A percentile compares a stretch with the other conserved stretches of the same genome.
Conservation (phyloP, 2,797 vertebrate species). For the Sebastes hubbsi region DNA sequence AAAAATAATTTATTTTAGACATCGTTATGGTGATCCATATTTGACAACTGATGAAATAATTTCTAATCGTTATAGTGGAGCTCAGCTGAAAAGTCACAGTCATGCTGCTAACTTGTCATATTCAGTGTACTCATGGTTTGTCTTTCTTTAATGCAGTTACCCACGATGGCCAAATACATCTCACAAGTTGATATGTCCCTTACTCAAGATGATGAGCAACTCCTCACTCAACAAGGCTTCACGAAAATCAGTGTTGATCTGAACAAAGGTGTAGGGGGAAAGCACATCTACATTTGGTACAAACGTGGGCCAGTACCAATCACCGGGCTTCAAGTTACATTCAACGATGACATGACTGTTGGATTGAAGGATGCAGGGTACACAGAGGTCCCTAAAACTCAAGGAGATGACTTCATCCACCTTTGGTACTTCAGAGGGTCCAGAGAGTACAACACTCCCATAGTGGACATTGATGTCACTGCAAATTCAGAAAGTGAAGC, state of each 20-base stretch:
- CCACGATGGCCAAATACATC: background rate
- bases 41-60: background rate
- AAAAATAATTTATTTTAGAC: background rate
- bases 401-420: rapidly evolving
- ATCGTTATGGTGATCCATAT: background rate
- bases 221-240: no score
- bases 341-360: rapidly evolving
- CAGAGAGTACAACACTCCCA: background rate
- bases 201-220: rapidly evolving
- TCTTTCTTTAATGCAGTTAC: background rate
- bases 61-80: background rate
- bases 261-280: background rate
- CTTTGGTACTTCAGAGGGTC: constrained; percentile 3
- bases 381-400: background rate
- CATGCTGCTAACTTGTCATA: background rate
- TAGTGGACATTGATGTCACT: background rate
- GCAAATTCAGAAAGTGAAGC: background rate
- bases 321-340: constrained; percentile 1
- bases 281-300: background rate
- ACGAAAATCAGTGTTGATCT: background rate
- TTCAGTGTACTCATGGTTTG: background rate
- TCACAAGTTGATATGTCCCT: background rate
- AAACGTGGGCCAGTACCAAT: background rate
- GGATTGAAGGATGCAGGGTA: background rate
- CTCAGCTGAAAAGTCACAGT: no score